A percentile compares a stretch with the other conserved stretches of the same genome.
Conservation (phyloP, 2,888 invertebrate species). For the Pandemis heparana region DNA sequence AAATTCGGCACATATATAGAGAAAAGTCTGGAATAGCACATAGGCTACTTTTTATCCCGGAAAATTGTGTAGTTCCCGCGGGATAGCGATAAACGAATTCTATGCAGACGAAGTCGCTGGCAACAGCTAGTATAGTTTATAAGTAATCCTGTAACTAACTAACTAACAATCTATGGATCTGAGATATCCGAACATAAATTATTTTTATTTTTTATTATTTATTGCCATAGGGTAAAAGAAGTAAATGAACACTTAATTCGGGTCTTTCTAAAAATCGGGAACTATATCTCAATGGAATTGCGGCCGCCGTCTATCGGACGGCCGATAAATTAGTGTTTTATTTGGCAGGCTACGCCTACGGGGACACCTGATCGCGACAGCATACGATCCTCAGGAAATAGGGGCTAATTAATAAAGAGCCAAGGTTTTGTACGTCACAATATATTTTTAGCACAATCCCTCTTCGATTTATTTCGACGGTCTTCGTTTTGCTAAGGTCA, state of each 20-base stretch:
- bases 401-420: constrained; percentile 7
- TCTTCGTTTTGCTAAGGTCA: not conserved
- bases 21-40: no score
- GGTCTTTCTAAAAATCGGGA: constrained; percentile 5
- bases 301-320: constrained; percentile 55
- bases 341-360: constrained; percentile 63
- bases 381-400: constrained; percentile 20
- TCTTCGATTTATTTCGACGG: not conserved
- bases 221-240: constrained; percentile 5
- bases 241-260: constrained; percentile 4
- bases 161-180: no score
- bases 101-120: no score
- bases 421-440: constrained; percentile 5
- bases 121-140: no score
- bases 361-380: constrained; percentile 50
- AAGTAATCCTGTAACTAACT: no score
- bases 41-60: no score
- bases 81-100: no score
- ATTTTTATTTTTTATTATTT: not conserved
- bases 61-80: no score
- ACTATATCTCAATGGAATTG: constrained; percentile 23
- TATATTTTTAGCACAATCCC: not conserved
- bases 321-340: constrained; percentile 69
- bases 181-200: no score
- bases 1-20: no score